Evolutionary conservation across 2,888 invertebrate species (phyloP).

Genomic region (Troides helena): DNA sequence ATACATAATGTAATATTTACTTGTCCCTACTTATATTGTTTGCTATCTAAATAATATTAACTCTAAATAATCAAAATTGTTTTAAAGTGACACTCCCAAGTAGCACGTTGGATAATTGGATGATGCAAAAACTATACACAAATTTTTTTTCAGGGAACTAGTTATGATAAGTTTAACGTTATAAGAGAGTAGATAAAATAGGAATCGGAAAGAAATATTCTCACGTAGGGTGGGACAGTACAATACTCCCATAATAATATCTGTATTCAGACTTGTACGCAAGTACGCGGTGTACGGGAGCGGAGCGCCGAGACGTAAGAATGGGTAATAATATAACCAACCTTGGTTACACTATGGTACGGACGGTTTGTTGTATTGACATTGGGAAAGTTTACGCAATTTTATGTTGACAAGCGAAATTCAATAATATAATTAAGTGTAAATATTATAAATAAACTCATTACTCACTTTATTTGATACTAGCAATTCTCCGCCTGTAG

Average conservation of each 20-base stretch:
- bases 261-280: constrained; percentile 2
- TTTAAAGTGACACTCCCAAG: not conserved
- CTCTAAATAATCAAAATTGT: too few species aligned
- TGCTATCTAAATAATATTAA: too few species aligned
- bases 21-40: too few species aligned
- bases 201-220: not conserved
- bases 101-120: not conserved
- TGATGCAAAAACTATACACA: not conserved
- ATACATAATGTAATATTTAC: too few species aligned
- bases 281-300: not conserved
- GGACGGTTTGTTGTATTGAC: not conserved
- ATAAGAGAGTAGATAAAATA: not conserved
- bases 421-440: not conserved
- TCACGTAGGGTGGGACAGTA: not conserved
- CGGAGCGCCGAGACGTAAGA: constrained; percentile 7
- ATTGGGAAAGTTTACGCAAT: not conserved
- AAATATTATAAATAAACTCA: not conserved
- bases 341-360: constrained; percentile 4
- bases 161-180: not conserved
- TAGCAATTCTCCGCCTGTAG: too few species aligned
- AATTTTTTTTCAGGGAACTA: not conserved
- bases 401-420: not conserved
- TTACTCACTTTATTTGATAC: not conserved
- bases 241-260: constrained; percentile 1
- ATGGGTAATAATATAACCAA: constrained; percentile 24